Base-by-base conservation (phyloP, 2,888 invertebrate species). In the Ashinkailepas kermadecensis region DNA sequence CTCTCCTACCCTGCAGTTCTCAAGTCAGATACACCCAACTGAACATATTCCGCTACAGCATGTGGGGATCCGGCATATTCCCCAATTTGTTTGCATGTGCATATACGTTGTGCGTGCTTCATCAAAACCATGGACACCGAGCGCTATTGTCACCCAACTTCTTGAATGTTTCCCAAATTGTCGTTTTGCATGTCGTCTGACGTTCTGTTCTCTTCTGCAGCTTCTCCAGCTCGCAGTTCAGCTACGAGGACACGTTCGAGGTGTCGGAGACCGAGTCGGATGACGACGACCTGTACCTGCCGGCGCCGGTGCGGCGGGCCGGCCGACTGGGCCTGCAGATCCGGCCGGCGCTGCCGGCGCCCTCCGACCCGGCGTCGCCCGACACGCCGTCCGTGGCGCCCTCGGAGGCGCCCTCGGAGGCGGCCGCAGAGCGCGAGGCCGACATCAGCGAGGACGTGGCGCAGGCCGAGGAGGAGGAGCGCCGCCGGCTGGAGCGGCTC, bases 401-500 rank as follows among this genome's bases (percentile, higher is more conserved):
- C 39, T 62, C 23, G 21, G 65, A 64, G 65, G 65, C 56, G 56
- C n/a, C 80, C 12, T 67, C 80, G 15, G 65, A 80, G 65, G n/a
- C 65, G 21, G 23, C 56, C n/a, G 64, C 21, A 11, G 64, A 65
- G 65, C 59, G 64, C 10, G 54, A 23, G 12, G 62, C 6, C 21
- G 65, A 80, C n/a, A 15, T 80, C 12, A 11, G 64, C 12, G 65
- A 80, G 2, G 64, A 62, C 39, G 80, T 80, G 80, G 64, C 80
- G 58, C 9, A 18, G 64, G 62, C 59, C 1, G 62, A 80, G 64
- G 59, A 80, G 58, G 62, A 80, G 80, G 25, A 58, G n/a, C 58
- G 64, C 7, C 80, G 64, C 13, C 21, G 64, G 10, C 80, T n/a
- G n/a, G 62, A 80, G 8, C 86, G 86, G 13, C 85, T 85, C 81